Evolutionary conservation across 2,888 invertebrate genomes (phyloP), one percentile per base, ranked within the genome.

Genomic region (Euplagia quadripunctaria): DNA sequence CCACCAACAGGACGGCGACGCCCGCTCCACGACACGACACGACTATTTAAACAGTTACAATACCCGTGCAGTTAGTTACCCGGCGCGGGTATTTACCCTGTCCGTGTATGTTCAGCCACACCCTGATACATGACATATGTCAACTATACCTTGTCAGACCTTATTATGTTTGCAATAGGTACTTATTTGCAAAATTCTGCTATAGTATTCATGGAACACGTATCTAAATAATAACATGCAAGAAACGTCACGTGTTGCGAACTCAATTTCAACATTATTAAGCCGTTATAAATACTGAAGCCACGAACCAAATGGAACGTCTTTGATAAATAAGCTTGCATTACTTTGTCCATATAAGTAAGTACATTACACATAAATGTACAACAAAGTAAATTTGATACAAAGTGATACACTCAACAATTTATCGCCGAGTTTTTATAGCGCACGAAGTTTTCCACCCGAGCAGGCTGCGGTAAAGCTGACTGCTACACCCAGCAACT

Each of bases 201-300:
- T 31, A 31, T 31, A 6, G 31, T 61, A 61, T 61, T 61, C 58
- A 61, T 61, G 20, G 31, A 61, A 61, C 31, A 61, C 58, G 11
- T 58, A 6, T 4, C 58, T 20, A 31, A 11, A 31, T 31, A 31
- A 31, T n/a, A 11, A 52, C 52, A 52, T 55, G n/a, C n/a, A 55
- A 55, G n/a, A 8, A 17, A 55, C 55, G 55, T 55, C n/a, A 17
- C n/a, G 11, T 55, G n/a, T 20, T 55, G n/a, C 55, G 17, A n/a
- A 55, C 55, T 55, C 31, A 61, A 61, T 61, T 61, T 61, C 31
- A 11, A 61, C 58, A 61, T 61, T 61, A 61, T 61, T 12, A 61
- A 61, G 58, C 58, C 31, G 12, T 61, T 61, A 61, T 61, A 61
- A 31, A 49, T 49, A 49, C 49, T 49, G 3, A 11, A 49, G 7